Base-by-base conservation (phyloP, 2,888 invertebrate genomes). In the Erannis defoliaria region DNA sequence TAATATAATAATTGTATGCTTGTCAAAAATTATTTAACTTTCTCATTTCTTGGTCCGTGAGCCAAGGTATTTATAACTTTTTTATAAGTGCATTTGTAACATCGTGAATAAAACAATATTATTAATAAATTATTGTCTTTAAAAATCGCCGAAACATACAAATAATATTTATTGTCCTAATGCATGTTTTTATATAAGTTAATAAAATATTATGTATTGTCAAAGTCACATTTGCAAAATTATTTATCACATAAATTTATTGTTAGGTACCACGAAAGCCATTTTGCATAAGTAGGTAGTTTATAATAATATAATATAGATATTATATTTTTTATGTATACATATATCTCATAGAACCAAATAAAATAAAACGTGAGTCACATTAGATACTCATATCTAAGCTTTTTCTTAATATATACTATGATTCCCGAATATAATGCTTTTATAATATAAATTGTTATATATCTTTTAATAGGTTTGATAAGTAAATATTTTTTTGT, bases 161-260 rank as follows among this genome's bases (percentile, higher is more conserved):
- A 64, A 62, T 59, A 51, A 46, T 10, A 9, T 42, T 77, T 79
- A 79, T 79, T 79, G 78, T 79, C 79, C 54, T 63, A 63, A 64
- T 63, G 56, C 43, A 58, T 43, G 48, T 42, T 45, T 55, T 45
- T 38, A 45, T 43, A 64, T 54, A n/a, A n/a, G n/a, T n/a, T n/a
- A 42, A 55, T 42, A 73, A 73, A 75, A 80, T 84, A 78, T 72
- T 84, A 79, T 71, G 88, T 90, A 89, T 90, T 90, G 90, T 90
- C 89, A 74, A 83, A 86, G 88, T 89, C 89, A 90, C 90, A 70
- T 76, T 68, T 70, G 86, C 84, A 76, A 85, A 83, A 80, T 72
- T 38, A 68, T 66, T 59, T 51, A 55, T 49, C 49, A 55, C 50
- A 62, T 43, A 64, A 64, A 45, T 56, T 26, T 57, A 59, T 65